Percentiles rank a stretch among this genome's conserved stretches.
Evolutionary conservation across 1,140 invertebrate genomes (phyloP).

Genomic region (Littorina saxatilis): DNA sequence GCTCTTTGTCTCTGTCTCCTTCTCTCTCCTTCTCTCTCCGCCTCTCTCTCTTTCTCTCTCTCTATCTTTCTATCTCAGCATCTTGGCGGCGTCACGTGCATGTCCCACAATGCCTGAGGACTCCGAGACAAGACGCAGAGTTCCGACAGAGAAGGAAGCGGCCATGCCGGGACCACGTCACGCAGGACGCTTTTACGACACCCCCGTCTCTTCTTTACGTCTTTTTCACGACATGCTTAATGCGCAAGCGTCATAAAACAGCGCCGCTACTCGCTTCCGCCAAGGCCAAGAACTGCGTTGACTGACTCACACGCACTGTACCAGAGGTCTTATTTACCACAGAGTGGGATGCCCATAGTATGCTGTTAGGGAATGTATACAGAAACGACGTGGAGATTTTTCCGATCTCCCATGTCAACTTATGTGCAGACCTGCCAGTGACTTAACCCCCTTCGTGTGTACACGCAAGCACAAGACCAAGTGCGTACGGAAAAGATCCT

Average conservation of each 20-base stretch:
- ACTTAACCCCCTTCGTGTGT: too few species aligned
- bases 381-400: too few species aligned
- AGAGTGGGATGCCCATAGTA: too few species aligned
- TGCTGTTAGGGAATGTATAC: too few species aligned
- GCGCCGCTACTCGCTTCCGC: neutral
- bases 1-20: neutral
- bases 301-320: too few species aligned
- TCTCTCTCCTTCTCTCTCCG: neutral
- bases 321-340: too few species aligned
- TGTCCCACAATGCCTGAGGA: neutral
- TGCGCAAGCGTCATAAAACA: conserved; percentile 26
- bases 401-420: too few species aligned
- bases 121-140: neutral
- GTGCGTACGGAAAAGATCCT: too few species aligned
- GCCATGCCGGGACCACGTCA: neutral
- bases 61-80: neutral
- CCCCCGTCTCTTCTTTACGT: conserved; percentile 15
- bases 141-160: conserved; percentile 11
- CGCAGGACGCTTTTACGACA: neutral
- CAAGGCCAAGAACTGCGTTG: neutral
- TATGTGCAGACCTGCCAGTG: too few species aligned
- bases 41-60: neutral
- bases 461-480: too few species aligned
- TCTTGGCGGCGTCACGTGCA: too few species aligned
- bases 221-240: conserved; percentile 3